Percentiles rank a stretch among this genome's conserved stretches.
Conservation (phyloP, 2,888 invertebrate species). For the Agonopterix subpropinquella region DNA sequence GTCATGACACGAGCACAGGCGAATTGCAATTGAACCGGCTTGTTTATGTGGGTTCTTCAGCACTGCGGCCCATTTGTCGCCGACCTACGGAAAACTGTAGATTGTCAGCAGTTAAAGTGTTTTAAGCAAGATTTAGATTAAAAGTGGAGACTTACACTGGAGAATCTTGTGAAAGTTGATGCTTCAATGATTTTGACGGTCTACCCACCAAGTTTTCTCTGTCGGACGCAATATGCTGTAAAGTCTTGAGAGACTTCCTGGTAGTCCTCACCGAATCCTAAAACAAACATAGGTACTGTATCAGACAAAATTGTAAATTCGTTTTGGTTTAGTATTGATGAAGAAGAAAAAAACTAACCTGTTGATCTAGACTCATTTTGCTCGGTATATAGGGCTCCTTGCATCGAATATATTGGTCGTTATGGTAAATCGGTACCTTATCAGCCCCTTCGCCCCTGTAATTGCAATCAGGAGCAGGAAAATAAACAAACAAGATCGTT, state of each 20-base stretch:
- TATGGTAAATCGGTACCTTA: no score
- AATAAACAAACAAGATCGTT: no score
- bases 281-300: background rate
- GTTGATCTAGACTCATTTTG: conserved; percentile 4
- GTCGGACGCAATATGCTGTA: conserved; percentile 82
- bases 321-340: background rate
- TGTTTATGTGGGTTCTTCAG: no score
- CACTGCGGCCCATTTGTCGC: no score
- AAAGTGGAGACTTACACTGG: conserved; percentile 49
- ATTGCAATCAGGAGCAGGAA: no score
- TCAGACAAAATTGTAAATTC: background rate
- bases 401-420: background rate
- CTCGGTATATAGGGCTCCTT: background rate
- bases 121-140: no score
- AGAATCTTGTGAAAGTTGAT: conserved; percentile 65
- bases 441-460: no score
- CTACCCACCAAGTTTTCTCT: conserved; percentile 87
- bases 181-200: conserved; percentile 64
- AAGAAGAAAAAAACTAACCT: conserved; percentile 4
- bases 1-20: no score
- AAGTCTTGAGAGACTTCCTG: conserved; percentile 82
- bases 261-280: conserved; percentile 67
- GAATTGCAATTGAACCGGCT: no score
- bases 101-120: no score
- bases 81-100: no score